Conservation (phyloP, 1,140 invertebrate species). For the Macrocentrus cingulum region DNA sequence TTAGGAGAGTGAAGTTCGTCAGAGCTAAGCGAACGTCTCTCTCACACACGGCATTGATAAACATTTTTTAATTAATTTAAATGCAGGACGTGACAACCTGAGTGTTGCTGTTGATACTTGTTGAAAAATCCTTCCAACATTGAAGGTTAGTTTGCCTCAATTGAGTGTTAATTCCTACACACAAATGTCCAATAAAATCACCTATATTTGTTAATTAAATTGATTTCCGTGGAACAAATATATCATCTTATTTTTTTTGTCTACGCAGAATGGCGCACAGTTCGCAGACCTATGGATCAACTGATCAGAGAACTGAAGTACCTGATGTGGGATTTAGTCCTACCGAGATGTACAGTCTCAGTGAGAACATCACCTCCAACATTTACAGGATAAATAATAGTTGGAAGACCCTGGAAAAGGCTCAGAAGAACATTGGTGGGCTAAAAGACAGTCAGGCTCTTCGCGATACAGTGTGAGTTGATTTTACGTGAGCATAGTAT, state of each 20-base stretch:
- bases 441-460: slow-evolving; percentile 69
- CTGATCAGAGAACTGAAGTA: slow-evolving; percentile 57
- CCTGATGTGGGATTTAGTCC: slow-evolving; percentile 71
- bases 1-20: background rate
- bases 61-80: too few species aligned
- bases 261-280: slow-evolving; percentile 51
- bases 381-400: slow-evolving; percentile 75
- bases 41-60: too few species aligned
- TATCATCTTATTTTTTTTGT: slow-evolving; percentile 4
- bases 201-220: background rate
- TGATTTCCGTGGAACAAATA: background rate
- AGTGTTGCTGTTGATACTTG: too few species aligned
- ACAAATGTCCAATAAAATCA: too few species aligned
- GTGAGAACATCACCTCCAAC: slow-evolving; percentile 76
- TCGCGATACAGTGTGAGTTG: slow-evolving; percentile 68
- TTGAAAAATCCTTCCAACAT: too few species aligned
- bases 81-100: too few species aligned
- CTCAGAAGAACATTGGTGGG: slow-evolving; percentile 75
- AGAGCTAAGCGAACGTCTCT: too few species aligned
- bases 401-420: slow-evolving; percentile 70
- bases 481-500: slow-evolving; percentile 15
- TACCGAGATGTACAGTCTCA: slow-evolving; percentile 73
- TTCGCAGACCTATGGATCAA: slow-evolving; percentile 56
- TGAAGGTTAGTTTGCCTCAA: too few species aligned
- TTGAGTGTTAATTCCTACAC: too few species aligned